A percentile compares a stretch with the other conserved stretches of the same genome.
Conservation (phyloP, 1,140 invertebrate genomes). For the Drosophila mojavensis region DNA sequence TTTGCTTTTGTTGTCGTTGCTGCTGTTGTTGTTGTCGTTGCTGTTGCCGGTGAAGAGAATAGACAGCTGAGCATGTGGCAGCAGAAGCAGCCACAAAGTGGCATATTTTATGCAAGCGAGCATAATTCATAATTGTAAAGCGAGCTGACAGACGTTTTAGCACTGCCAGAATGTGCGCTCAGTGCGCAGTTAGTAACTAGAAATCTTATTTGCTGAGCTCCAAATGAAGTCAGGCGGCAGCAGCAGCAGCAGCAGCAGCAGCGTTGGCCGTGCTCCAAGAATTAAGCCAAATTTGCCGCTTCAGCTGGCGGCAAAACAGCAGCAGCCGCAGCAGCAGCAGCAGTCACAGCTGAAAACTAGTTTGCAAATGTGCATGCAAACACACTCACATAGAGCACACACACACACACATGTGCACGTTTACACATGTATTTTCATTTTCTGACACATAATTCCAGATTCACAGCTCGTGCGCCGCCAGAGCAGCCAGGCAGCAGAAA, state of each 20-base stretch:
- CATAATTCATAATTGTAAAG: slow-evolving; percentile 74
- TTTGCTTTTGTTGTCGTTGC: not conserved
- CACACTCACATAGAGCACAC: slow-evolving; percentile 14
- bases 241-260: not conserved
- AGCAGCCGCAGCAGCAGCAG: slow-evolving; percentile 17
- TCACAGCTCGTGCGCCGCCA: slow-evolving; percentile 63
- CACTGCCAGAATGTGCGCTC: slow-evolving; percentile 40
- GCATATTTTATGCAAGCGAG: slow-evolving; percentile 70
- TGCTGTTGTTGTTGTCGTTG: not conserved
- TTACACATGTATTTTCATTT: slow-evolving; percentile 74
- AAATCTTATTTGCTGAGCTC: slow-evolving; percentile 60
- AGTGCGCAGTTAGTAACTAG: slow-evolving; percentile 19
- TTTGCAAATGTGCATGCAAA: slow-evolving; percentile 65
- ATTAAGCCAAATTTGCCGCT: slow-evolving; percentile 81
- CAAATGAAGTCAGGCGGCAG: slow-evolving; percentile 44
- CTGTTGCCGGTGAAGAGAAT: slow-evolving; percentile 4
- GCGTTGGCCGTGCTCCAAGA: slow-evolving; percentile 31
- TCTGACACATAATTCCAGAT: slow-evolving; percentile 83
- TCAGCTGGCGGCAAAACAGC: slow-evolving; percentile 56
- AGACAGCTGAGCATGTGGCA: slow-evolving; percentile 38
- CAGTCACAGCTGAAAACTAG: slow-evolving; percentile 59
- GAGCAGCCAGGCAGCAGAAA: slow-evolving; percentile 48
- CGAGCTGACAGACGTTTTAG: slow-evolving; percentile 61
- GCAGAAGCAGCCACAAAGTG: slow-evolving; percentile 27
- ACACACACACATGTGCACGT: too few species aligned